Evolutionary conservation across 1,140 invertebrate species (phyloP).

Genomic region (Tetragnatha versicolor): DNA sequence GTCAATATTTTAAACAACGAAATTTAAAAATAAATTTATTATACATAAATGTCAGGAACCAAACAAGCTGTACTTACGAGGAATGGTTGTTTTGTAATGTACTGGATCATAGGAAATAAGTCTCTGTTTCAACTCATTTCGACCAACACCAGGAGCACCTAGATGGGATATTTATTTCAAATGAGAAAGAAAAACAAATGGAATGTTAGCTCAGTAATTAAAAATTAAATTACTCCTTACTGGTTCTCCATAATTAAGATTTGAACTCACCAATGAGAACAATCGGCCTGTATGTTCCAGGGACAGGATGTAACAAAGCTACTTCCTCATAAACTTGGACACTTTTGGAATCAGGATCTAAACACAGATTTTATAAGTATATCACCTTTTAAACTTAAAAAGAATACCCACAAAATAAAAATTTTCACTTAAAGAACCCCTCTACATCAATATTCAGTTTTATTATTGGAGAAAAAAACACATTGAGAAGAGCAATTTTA

Average conservation of each 20-base stretch:
- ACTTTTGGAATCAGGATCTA: conserved; percentile 74
- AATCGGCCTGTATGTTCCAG: conserved; percentile 82
- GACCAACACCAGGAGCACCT: conserved; percentile 89
- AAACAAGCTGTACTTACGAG: conserved; percentile 88
- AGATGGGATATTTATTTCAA: neutral
- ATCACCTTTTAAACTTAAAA: neutral
- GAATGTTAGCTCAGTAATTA: neutral
- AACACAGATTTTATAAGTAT: conserved; percentile 19
- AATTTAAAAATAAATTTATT: too few species aligned
- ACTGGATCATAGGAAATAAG: conserved; percentile 86
- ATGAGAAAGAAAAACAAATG: neutral
- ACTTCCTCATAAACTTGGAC: conserved; percentile 96
- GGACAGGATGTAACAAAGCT: conserved; percentile 85
- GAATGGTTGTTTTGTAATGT: conserved; percentile 90
- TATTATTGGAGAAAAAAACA: neutral
- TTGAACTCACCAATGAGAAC: conserved; percentile 89
- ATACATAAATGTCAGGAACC: too few species aligned
- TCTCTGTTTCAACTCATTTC: conserved; percentile 89
- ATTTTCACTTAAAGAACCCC: neutral
- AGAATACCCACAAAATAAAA: neutral
- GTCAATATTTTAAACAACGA: too few species aligned
- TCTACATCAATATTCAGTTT: neutral
- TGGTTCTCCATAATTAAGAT: conserved; percentile 25
- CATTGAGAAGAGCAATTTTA: too few species aligned
- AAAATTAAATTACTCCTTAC: neutral